These are phyloP conservation scores for Sinhomidia bicolor DNA, from an alignment of 2,888 invertebrate genomes.

Conservation along the genomic window DNA sequence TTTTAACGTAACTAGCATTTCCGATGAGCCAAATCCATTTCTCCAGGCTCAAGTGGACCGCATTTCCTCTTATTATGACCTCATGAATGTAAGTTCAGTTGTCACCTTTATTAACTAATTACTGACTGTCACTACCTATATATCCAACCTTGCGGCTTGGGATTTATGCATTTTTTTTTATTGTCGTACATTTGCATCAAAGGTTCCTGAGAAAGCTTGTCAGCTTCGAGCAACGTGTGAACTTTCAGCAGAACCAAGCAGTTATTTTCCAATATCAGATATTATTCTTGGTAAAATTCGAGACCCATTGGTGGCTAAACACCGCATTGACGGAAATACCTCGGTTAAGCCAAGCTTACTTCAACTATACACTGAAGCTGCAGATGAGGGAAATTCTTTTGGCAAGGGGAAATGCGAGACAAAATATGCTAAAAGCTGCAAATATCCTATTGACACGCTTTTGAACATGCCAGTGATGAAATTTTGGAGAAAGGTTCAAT, in stretches of 20 bases:
- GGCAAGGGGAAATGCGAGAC: slow-evolving; percentile 73
- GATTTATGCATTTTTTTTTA: too few species aligned
- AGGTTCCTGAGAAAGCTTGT: slow-evolving; percentile 79
- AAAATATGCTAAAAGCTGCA: slow-evolving; percentile 75
- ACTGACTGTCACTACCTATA: too few species aligned
- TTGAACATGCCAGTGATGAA: slow-evolving; percentile 80
- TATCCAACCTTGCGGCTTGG: too few species aligned
- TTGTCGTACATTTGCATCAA: slow-evolving; percentile 64
- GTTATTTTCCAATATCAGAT: slow-evolving; percentile 79
- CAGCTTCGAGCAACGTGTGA: slow-evolving; percentile 80
- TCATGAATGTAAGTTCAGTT: slow-evolving; percentile 75
- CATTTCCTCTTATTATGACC: slow-evolving; percentile 77
- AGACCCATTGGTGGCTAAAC: slow-evolving; percentile 55
- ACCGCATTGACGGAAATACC: background rate
- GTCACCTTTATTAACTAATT: too few species aligned
- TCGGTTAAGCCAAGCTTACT: slow-evolving; percentile 71
- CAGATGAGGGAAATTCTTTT: slow-evolving; percentile 76
- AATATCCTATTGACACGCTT: slow-evolving; percentile 77
- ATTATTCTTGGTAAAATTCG: slow-evolving; percentile 77
- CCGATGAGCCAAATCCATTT: slow-evolving; percentile 69
- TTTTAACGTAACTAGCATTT: slow-evolving; percentile 24
- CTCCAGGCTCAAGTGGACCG: slow-evolving; percentile 74
- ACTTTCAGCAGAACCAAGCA: slow-evolving; percentile 79
- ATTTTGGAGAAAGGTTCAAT: slow-evolving; percentile 80
- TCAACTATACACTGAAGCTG: slow-evolving; percentile 77